Percentiles rank a stretch among this genome's conserved stretches.
Conservation (phyloP, 2,113 vertebrate genomes). For the Carollia perspicillata region DNA sequence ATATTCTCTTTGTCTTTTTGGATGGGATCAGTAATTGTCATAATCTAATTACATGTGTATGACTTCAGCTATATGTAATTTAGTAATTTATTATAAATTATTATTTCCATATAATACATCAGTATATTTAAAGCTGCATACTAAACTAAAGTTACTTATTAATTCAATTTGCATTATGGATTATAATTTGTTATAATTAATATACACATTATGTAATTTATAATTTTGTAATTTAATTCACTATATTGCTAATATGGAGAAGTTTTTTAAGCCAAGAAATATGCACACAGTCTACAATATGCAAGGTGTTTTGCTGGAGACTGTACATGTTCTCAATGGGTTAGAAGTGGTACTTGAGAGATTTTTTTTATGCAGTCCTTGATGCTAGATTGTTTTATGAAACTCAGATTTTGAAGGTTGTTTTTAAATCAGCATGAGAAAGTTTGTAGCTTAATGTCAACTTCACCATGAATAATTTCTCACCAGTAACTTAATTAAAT, state of each 20-base stretch:
- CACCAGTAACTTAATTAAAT: conserved; percentile 5
- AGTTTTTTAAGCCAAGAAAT: neutral
- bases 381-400: neutral
- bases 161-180: neutral
- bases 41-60: neutral
- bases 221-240: neutral
- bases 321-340: neutral
- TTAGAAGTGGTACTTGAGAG: neutral
- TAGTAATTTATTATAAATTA: neutral
- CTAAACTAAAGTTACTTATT: neutral
- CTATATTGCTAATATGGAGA: neutral
- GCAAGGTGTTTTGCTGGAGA: neutral
- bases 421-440: conserved; percentile 5
- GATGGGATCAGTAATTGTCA: neutral
- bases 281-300: neutral
- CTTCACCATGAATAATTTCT: conserved; percentile 3
- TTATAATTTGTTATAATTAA: neutral
- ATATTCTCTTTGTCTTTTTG: neutral
- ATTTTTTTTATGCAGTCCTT: neutral
- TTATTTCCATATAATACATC: neutral
- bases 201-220: neutral
- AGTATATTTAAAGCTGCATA: neutral
- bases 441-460: neutral
- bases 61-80: neutral
- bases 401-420: neutral